phyloP scores from a whole-genome alignment of 2,888 invertebrate species.

The Ashinkailepas kermadecensis region DNA sequence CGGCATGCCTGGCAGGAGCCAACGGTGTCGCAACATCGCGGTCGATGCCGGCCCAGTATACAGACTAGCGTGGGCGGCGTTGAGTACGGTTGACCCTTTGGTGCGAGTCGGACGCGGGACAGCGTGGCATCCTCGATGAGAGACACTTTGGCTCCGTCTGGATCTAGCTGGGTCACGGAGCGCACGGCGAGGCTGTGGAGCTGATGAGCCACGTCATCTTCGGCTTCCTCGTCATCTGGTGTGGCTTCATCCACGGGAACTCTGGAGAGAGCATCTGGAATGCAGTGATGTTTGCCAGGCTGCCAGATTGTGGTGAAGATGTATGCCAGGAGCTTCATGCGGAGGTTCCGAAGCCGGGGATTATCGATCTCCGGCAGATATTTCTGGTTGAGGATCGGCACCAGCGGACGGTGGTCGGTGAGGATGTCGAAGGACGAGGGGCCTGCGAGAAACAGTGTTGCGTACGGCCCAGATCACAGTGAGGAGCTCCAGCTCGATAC shows the following conservation, averaged over 20 bases:
- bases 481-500: constrained; percentile 22
- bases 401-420: too few relatives aligned
- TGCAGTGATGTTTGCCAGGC: too few relatives aligned
- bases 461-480: constrained; percentile 24
- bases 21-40: not conserved
- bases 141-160: not conserved
- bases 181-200: not conserved
- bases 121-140: not conserved
- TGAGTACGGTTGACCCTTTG: too few relatives aligned
- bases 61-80: not conserved
- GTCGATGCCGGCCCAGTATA: not conserved
- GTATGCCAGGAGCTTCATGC: too few relatives aligned
- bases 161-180: not conserved
- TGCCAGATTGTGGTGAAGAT: too few relatives aligned
- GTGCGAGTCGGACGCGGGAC: not conserved
- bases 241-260: too few relatives aligned
- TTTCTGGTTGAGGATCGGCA: too few relatives aligned
- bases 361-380: too few relatives aligned
- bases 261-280: too few relatives aligned
- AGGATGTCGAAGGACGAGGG: not conserved
- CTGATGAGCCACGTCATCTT: not conserved
- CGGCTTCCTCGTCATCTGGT: too few relatives aligned
- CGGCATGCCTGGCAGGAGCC: not conserved
- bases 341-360: too few relatives aligned
- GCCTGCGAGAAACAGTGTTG: constrained; percentile 24